Conservation (phyloP, 2,113 vertebrate genomes). For the Pogona vitticeps region DNA sequence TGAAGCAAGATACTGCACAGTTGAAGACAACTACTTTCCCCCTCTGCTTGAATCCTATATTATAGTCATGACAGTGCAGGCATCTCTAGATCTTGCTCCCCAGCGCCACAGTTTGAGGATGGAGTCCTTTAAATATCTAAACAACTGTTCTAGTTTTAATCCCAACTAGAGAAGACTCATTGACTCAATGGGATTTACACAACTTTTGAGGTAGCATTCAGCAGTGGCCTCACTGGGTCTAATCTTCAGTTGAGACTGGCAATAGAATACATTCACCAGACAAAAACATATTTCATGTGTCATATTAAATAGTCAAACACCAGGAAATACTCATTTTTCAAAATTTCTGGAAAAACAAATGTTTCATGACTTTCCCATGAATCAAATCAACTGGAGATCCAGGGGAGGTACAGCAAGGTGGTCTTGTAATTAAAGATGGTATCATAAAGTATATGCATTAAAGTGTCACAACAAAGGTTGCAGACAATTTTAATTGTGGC, state of each 20-base stretch:
- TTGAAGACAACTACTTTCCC: background rate
- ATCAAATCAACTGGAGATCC: slow-evolving; percentile 6
- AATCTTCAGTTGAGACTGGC: too few relatives aligned
- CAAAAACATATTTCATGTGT: background rate
- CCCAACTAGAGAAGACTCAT: too few relatives aligned
- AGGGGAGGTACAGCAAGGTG: slow-evolving; percentile 9
- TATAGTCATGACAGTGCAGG: background rate
- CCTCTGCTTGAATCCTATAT: background rate
- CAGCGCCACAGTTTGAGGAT: too few relatives aligned
- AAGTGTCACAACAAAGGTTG: slow-evolving; percentile 10
- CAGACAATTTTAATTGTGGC: slow-evolving; percentile 28
- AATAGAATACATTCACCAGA: too few relatives aligned
- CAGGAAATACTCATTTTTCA: slow-evolving; percentile 12
- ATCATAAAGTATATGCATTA: slow-evolving; percentile 33
- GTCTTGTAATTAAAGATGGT: slow-evolving; percentile 32
- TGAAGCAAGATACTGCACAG: background rate
- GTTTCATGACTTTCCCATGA: background rate
- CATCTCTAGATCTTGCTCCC: background rate
- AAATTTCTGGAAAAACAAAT: background rate
- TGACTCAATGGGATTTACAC: too few relatives aligned
- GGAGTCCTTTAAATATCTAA: too few relatives aligned
- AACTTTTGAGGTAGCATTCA: background rate
- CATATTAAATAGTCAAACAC: background rate
- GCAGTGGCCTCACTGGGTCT: background rate
- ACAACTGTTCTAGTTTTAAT: too few relatives aligned